Base-by-base conservation (phyloP, 2,888 invertebrate genomes). In the Napeogenes sylphis region DNA sequence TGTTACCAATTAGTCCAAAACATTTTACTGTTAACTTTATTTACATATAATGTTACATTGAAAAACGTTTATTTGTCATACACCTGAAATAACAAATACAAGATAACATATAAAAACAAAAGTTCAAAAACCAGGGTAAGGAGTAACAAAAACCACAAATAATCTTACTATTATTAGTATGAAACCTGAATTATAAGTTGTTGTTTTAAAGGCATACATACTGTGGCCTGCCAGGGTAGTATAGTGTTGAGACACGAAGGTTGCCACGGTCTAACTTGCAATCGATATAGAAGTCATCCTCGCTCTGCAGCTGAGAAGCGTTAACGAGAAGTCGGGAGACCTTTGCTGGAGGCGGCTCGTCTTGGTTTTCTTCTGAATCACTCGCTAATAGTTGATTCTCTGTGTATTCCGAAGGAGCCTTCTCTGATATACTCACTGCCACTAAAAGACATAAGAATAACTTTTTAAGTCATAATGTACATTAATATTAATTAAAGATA, bases 141-240 rank as follows among this genome's bases (percentile, higher is more conserved):
- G 10, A 42, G 5, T 42, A 42, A 42, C 42, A 1, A 21, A 21
- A 1, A 21, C 21, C 21, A 21, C 21, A 21, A 21, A 21, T 21
- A 21, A 21, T 21, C 21, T 21, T 21, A 21, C 21, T 21, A 21
- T 21, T 1, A 21, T 21, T 21, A 21, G 21, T 21, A 21, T 21
- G 1, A 21, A 21, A 21, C 21, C 21, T 21, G 21, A 21, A 21
- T 21, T 21, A 21, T 21, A 21, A 21, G 21, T 21, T 21, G 21
- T 5, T 35, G 6, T 3, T 35, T 35, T 35, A 35, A 4, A 35
- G 4, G 35, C 6, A 6, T 38, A 74, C 83, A 79, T 90, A 95
- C 82, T 87, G 89, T 0, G 95, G 94, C 59, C 93, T 91, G 0
- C 92, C 92, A 2, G 94, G 93, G 61, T 92, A 91, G 66, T 93